Percentiles rank a stretch among this genome's conserved stretches.
These are phyloP conservation scores for Leptinotarsa haldemani DNA, from an alignment of 2,888 invertebrate genomes.

Conservation along the genomic window DNA sequence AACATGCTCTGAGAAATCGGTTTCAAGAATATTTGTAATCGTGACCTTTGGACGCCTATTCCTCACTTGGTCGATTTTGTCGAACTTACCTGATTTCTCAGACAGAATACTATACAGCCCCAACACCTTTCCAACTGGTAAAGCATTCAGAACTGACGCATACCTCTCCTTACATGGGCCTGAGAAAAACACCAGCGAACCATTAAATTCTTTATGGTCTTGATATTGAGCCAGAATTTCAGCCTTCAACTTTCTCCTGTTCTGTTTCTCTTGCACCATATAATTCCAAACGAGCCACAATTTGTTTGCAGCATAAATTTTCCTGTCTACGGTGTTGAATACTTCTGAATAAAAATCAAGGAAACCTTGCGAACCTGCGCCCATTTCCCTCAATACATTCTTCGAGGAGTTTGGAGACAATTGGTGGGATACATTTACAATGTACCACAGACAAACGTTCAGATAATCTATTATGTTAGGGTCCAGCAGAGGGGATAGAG, in stretches of 20 bases:
- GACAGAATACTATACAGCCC: conserved; percentile 6
- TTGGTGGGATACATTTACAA: too few species aligned
- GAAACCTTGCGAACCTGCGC: conserved; percentile 11
- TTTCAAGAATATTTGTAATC: not conserved
- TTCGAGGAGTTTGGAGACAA: not conserved
- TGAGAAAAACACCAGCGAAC: not conserved
- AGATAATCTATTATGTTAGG: conserved; percentile 4
- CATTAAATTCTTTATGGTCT: not conserved
- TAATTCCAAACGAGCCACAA: conserved; percentile 15
- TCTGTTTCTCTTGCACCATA: conserved; percentile 8
- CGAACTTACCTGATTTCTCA: not conserved
- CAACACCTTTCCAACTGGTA: conserved; percentile 1
- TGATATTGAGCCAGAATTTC: conserved; percentile 5
- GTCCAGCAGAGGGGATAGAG: conserved; percentile 10
- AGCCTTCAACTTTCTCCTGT: not conserved
- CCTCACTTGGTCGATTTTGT: too few species aligned
- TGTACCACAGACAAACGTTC: not conserved
- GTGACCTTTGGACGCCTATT: too few species aligned
- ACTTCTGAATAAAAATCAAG: conserved; percentile 22
- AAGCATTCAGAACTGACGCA: not conserved
- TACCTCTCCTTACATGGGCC: not conserved
- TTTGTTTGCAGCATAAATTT: not conserved
- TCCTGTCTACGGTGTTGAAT: not conserved
- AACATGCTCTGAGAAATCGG: not conserved
- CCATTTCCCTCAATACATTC: conserved; percentile 18